phyloP scores from a whole-genome alignment of 1,140 invertebrate species.

The Solenopsis invicta region DNA sequence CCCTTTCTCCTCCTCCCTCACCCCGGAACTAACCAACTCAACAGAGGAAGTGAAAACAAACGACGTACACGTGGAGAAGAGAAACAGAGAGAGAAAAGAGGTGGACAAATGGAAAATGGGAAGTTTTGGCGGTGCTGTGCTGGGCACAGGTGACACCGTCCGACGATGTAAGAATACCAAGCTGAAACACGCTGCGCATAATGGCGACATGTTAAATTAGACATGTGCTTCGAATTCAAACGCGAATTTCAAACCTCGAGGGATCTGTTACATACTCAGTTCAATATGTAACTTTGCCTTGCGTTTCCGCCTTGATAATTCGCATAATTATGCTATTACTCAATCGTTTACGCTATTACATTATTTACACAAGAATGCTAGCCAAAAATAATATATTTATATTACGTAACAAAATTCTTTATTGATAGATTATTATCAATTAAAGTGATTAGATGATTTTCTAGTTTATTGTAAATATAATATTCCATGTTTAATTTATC shows the following conservation, averaged over 20 bases:
- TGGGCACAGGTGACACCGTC: constrained; percentile 18
- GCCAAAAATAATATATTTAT: not conserved
- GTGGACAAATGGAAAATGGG: constrained; percentile 35
- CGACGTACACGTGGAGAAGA: not conserved
- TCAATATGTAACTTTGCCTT: not conserved
- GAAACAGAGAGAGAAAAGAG: constrained; percentile 27
- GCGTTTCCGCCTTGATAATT: not conserved
- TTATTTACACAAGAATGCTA: not conserved
- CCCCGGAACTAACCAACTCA: constrained; percentile 22
- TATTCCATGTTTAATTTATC: not conserved
- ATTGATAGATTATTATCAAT: not conserved
- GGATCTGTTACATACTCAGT: constrained; percentile 8
- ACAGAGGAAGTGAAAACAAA: constrained; percentile 43
- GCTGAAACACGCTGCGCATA: not conserved
- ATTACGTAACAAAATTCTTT: not conserved
- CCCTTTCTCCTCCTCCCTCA: not conserved
- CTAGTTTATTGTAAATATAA: not conserved
- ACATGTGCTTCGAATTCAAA: not conserved
- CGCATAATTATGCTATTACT: not conserved
- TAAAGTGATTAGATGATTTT: not conserved
- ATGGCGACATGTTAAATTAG: constrained; percentile 5
- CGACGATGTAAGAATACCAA: constrained; percentile 51
- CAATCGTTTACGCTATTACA: not conserved
- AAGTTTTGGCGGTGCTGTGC: constrained; percentile 11
- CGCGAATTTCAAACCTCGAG: constrained; percentile 9